A percentile compares a stretch with the other conserved stretches of the same genome.
Conservation (phyloP, 2,113 vertebrate species). For the Entelurus aequoreus region DNA sequence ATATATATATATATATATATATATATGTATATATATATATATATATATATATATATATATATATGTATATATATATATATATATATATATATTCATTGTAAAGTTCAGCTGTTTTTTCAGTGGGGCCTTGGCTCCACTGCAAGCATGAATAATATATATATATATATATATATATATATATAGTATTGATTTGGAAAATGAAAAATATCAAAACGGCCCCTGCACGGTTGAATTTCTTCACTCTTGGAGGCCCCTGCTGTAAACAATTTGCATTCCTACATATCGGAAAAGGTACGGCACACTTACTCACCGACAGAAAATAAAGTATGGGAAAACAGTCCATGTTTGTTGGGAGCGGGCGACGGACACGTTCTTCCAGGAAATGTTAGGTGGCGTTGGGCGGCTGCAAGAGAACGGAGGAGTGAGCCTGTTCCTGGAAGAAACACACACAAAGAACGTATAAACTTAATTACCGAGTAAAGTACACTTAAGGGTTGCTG, state of each 20-base stretch:
- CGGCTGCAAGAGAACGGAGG: conserved; percentile 70
- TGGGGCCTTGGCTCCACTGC: too few relatives aligned
- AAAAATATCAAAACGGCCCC: too few relatives aligned
- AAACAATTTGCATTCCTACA: not conserved
- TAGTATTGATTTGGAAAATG: too few relatives aligned
- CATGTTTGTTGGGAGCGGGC: conserved; percentile 93
- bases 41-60: too few relatives aligned
- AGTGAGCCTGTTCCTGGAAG: conserved; percentile 75
- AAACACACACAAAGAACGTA: conserved; percentile 50
- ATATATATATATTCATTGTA: too few relatives aligned
- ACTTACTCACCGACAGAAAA: conserved; percentile 93
- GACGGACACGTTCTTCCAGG: conserved; percentile 79
- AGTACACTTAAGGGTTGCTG: not conserved
- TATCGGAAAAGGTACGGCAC: conserved; percentile 44
- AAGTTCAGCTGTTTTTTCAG: too few relatives aligned
- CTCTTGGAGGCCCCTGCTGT: not conserved
- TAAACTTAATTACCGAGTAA: conserved; percentile 3
- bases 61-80: too few relatives aligned
- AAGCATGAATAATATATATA: too few relatives aligned
- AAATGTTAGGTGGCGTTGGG: conserved; percentile 78
- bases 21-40: too few relatives aligned
- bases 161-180: too few relatives aligned
- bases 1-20: too few relatives aligned
- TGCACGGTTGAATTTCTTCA: too few relatives aligned
- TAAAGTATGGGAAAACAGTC: conserved; percentile 98